These are phyloP conservation scores for Neotoma lepida DNA, from an alignment of 2,113 vertebrate species.

Conservation along the genomic window DNA sequence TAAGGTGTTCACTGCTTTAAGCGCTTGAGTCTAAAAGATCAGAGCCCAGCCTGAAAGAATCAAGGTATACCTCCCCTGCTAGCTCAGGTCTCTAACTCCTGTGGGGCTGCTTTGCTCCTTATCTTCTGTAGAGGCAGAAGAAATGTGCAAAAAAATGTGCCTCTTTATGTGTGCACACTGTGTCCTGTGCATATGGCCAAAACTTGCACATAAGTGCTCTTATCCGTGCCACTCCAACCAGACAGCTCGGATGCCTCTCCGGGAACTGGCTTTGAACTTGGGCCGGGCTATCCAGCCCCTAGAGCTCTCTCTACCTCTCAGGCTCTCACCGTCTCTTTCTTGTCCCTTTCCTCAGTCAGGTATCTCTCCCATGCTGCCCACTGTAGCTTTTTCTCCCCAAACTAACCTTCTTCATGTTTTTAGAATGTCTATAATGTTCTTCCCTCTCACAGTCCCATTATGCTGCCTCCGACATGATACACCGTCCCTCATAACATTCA, in stretches of 20 bases:
- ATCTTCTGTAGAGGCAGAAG: no score
- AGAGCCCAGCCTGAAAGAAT: not conserved
- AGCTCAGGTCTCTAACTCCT: not conserved
- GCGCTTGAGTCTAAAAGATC: not conserved
- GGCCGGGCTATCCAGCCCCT: not conserved
- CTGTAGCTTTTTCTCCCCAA: not conserved
- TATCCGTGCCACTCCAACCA: no score
- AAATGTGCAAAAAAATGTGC: no score
- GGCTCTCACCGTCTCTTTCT: not conserved
- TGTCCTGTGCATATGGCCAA: no score
- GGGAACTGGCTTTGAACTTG: not conserved
- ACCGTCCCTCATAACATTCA: not conserved
- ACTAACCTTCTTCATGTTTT: not conserved
- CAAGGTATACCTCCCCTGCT: not conserved
- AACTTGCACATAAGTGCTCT: no score
- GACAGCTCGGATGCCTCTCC: not conserved
- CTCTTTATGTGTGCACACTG: not conserved
- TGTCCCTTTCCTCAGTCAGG: not conserved
- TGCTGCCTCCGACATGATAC: not conserved
- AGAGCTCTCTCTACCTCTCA: not conserved
- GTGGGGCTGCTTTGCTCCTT: not conserved
- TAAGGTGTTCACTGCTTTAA: not conserved
- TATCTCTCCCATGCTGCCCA: not conserved
- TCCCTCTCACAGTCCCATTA: not conserved
- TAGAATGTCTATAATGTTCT: not conserved